These are phyloP conservation scores for Tokudaia muenninki DNA, from an alignment of 2,797 vertebrate genomes.

Conservation along the genomic window DNA sequence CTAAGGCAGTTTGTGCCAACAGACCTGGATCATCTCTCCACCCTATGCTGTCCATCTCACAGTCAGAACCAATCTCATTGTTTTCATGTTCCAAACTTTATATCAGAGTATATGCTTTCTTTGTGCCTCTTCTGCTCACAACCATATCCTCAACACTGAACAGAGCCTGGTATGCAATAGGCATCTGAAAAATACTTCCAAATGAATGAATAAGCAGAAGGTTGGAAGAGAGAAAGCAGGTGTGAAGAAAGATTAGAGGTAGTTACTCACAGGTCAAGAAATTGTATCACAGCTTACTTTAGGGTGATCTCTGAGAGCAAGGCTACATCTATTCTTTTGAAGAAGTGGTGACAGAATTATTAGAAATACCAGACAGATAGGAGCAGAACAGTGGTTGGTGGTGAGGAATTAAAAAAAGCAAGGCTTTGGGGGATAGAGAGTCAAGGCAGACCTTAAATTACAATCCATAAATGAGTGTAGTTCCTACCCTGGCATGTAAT, in stretches of 20 bases:
- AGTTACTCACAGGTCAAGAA: background rate
- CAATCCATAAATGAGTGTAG: background rate
- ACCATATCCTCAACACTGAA: background rate
- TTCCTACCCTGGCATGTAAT: background rate
- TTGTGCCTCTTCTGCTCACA: background rate
- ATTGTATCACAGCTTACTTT: background rate
- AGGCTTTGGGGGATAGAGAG: background rate
- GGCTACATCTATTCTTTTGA: background rate
- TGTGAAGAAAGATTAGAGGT: background rate
- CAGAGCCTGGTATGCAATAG: background rate
- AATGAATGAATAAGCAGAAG: background rate
- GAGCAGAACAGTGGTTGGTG: background rate
- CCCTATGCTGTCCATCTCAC: background rate
- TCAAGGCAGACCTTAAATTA: background rate
- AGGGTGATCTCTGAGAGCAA: background rate
- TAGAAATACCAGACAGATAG: background rate
- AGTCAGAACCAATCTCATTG: background rate
- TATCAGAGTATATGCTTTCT: background rate
- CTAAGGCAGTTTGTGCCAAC: too few relatives aligned
- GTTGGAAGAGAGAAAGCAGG: background rate
- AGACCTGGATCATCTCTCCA: background rate
- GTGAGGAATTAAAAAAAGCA: background rate
- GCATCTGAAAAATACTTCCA: background rate
- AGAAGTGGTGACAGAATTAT: background rate
- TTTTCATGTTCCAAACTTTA: background rate